A percentile compares a stretch with the other conserved stretches of the same genome.
Conservation (phyloP, 2,888 invertebrate genomes). For the Thysanoteuthis rhombus region DNA sequence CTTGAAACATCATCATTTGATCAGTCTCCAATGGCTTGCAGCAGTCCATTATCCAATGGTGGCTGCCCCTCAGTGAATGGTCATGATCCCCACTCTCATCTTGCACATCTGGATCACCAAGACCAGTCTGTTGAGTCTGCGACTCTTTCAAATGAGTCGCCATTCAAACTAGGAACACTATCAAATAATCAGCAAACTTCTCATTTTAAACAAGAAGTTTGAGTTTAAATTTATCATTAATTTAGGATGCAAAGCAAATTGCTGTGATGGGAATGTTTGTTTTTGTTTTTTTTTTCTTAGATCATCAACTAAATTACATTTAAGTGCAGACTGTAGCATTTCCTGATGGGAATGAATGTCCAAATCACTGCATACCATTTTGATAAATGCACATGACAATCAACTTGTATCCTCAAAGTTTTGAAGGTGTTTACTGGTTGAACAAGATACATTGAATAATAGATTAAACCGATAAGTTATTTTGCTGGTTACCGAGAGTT, state of each 20-base stretch:
- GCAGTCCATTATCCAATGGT: slow-evolving; percentile 24
- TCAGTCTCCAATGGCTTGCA: slow-evolving; percentile 17
- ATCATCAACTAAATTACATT: background rate
- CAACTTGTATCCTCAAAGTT: background rate
- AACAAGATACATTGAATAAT: background rate
- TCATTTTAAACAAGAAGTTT: slow-evolving; percentile 31
- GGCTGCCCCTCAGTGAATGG: background rate
- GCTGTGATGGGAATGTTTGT: background rate
- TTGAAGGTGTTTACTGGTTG: background rate
- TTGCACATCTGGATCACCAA: background rate
- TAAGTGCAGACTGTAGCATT: background rate
- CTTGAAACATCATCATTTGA: slow-evolving; percentile 20
- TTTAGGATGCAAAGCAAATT: slow-evolving; percentile 12
- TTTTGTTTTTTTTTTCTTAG: background rate
- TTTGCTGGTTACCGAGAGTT: background rate
- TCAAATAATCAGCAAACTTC: slow-evolving; percentile 18
- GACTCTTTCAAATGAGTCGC: background rate
- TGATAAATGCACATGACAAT: background rate
- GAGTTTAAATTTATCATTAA: background rate
- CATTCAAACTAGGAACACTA: slow-evolving; percentile 13
- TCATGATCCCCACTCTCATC: slow-evolving; percentile 15
- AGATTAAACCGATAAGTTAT: background rate
- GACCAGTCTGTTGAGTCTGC: background rate
- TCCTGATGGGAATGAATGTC: background rate
- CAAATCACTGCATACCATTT: background rate